phyloP scores from a whole-genome alignment of 2,797 vertebrate genomes.

The Phoxinus dragarum region DNA sequence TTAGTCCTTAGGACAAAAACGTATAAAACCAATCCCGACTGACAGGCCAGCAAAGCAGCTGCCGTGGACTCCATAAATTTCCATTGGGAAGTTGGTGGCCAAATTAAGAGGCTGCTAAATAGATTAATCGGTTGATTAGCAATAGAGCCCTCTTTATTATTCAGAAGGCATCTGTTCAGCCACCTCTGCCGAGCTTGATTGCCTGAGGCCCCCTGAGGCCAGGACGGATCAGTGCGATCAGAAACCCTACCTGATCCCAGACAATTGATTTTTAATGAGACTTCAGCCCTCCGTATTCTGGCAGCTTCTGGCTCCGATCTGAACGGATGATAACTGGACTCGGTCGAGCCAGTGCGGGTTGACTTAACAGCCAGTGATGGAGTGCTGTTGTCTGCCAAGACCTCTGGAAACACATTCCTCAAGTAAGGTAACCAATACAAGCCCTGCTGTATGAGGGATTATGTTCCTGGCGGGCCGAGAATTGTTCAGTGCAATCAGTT shows the following conservation, averaged over 20 bases:
- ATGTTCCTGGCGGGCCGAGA: background rate
- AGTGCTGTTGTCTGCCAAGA: slow-evolving; percentile 5
- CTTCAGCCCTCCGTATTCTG: slow-evolving; percentile 31
- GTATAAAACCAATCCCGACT: background rate
- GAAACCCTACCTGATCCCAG: slow-evolving; percentile 21
- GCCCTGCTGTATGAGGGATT: background rate
- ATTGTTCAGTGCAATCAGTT: background rate
- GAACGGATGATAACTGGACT: slow-evolving; percentile 24
- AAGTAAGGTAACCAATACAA: slow-evolving; percentile 5
- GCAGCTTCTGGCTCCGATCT: slow-evolving; percentile 22
- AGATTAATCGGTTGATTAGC: slow-evolving; percentile 50
- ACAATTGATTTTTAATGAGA: slow-evolving; percentile 62
- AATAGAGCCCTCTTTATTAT: slow-evolving; percentile 23
- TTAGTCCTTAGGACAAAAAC: background rate
- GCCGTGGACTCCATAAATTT: background rate
- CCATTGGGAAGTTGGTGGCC: background rate
- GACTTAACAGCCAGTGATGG: slow-evolving; percentile 15
- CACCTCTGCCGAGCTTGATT: slow-evolving; percentile 41
- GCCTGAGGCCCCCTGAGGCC: slow-evolving; percentile 27
- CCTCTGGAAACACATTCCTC: slow-evolving; percentile 32
- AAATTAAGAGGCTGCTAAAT: slow-evolving; percentile 32
- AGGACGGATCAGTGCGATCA: slow-evolving; percentile 10
- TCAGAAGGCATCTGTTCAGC: slow-evolving; percentile 49
- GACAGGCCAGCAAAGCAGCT: background rate
- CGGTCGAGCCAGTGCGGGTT: background rate